Evolutionary conservation across 2,888 invertebrate species (phyloP).

Genomic region (Tipula helvola): DNA sequence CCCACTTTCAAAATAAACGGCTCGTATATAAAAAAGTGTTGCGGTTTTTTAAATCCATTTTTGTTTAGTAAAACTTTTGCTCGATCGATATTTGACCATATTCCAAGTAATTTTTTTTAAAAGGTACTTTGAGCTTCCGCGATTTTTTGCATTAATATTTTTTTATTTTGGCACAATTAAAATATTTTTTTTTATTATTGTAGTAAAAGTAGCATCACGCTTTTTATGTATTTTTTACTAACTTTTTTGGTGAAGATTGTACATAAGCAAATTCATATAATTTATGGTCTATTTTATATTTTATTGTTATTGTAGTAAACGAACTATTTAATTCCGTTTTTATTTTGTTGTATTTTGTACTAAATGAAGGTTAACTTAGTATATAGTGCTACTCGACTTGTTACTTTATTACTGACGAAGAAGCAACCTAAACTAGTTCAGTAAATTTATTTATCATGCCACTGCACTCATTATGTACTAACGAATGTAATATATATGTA

Average conservation of each 20-base stretch:
- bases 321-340: not conserved
- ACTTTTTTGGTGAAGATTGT: not conserved
- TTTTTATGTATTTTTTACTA: not conserved
- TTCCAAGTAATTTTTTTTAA: not conserved
- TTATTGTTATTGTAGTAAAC: not conserved
- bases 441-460: not conserved
- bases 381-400: not conserved
- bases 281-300: not conserved
- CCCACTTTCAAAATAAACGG: too few relatives aligned
- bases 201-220: not conserved
- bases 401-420: not conserved
- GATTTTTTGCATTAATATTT: not conserved
- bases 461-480: not conserved
- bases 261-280: not conserved
- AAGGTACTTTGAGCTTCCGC: not conserved
- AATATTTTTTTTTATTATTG: not conserved
- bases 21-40: not conserved
- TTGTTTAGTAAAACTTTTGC: not conserved
- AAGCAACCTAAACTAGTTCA: not conserved
- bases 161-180: not conserved
- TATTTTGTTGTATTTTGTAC: not conserved
- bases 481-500: too few relatives aligned
- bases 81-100: not conserved
- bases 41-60: not conserved
- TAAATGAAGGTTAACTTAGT: not conserved